Conservation (phyloP, 1,140 invertebrate genomes). For the Laodelphax striatellus region DNA sequence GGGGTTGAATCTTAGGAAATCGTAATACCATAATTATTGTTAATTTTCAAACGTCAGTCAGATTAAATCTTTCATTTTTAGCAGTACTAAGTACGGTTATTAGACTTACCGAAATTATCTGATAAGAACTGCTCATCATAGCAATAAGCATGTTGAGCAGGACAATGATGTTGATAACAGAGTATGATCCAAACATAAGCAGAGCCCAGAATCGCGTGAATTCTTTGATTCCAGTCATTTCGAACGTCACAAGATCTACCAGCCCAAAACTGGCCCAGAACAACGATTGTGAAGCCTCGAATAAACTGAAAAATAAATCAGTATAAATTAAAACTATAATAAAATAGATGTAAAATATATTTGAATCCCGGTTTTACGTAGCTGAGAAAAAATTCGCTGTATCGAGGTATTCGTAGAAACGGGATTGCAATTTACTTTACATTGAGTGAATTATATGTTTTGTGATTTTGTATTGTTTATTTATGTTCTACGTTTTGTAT, state of each 20-base stretch:
- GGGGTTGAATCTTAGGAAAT: no score
- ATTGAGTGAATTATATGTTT: no score
- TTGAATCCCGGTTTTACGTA: no score
- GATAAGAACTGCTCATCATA: conserved; percentile 94
- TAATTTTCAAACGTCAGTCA: no score
- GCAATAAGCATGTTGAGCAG: conserved; percentile 89
- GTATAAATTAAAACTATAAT: conserved; percentile 5
- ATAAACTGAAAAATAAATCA: conserved; percentile 50
- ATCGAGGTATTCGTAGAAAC: no score
- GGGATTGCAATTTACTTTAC: no score
- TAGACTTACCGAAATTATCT: conserved; percentile 71
- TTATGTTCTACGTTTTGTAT: no score
- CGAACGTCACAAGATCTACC: conserved; percentile 75
- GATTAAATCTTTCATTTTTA: no score
- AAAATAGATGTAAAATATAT: no score
- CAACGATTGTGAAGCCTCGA: conserved; percentile 85
- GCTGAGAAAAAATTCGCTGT: no score
- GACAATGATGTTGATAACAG: conserved; percentile 85
- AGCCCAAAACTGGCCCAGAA: conserved; percentile 92
- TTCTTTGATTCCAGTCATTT: conserved; percentile 73
- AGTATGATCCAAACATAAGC: conserved; percentile 79
- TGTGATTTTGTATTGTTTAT: no score
- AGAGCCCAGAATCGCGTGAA: conserved; percentile 81
- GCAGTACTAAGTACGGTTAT: background rate
- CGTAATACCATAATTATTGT: no score